Percentiles rank a stretch among this genome's conserved stretches.
Conservation (phyloP, 2,113 vertebrate genomes). For the Crotalus helleri region DNA sequence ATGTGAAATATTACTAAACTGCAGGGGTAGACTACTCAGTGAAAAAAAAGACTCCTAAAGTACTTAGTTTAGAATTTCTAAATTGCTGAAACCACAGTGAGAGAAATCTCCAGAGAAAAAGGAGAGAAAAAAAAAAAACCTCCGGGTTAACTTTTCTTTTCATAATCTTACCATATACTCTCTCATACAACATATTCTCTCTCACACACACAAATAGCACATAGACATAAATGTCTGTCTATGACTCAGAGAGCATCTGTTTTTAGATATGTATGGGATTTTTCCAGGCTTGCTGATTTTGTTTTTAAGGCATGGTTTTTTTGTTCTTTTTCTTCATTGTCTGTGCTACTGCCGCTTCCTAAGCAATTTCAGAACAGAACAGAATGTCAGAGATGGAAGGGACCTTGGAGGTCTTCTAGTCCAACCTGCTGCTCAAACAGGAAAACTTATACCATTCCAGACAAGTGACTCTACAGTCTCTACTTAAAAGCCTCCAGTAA, state of each 20-base stretch:
- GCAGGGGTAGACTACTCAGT: background rate
- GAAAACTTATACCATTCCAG: background rate
- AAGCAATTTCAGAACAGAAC: background rate
- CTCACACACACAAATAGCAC: background rate
- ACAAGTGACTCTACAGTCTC: background rate
- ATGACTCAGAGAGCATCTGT: background rate
- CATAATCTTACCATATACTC: background rate
- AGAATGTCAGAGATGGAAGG: background rate
- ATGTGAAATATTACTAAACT: background rate
- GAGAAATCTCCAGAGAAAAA: background rate
- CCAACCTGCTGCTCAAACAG: too few species aligned
- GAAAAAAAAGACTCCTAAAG: background rate
- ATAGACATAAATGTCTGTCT: background rate
- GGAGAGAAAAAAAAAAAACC: accelerated
- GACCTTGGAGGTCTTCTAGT: background rate
- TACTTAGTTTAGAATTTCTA: background rate
- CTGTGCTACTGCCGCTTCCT: background rate
- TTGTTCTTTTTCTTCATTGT: background rate
- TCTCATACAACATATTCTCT: background rate
- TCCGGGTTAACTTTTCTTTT: background rate
- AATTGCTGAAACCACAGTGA: background rate
- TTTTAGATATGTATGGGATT: background rate
- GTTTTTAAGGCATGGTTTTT: background rate
- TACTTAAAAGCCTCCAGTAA: too few species aligned
- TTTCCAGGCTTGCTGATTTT: background rate